Percentiles rank a stretch among this genome's conserved stretches.
These are phyloP conservation scores for Peromyscus maniculatus DNA, from an alignment of 2,113 vertebrate species.

Conservation along the genomic window DNA sequence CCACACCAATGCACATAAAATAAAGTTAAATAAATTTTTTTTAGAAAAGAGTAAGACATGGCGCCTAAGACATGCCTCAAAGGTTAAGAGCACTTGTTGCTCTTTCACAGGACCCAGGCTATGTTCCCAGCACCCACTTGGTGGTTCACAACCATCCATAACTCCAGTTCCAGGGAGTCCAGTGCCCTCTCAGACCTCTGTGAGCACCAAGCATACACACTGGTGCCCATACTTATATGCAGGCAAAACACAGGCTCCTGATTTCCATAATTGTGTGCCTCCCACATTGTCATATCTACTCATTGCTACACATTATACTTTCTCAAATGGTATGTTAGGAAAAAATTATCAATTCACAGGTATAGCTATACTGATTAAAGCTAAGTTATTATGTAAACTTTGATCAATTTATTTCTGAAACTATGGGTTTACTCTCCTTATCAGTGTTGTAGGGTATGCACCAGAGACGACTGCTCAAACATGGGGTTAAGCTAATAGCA, in stretches of 20 bases:
- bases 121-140: not conserved
- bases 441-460: not conserved
- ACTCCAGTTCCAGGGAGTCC: not conserved
- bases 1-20: no score
- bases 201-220: not conserved
- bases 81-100: not conserved
- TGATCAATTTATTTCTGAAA: slow-evolving; percentile 17
- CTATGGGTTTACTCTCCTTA: slow-evolving; percentile 31
- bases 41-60: not conserved
- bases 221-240: not conserved
- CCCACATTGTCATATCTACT: not conserved
- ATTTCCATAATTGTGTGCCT: not conserved
- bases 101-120: not conserved
- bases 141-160: not conserved
- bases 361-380: not conserved
- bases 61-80: not conserved
- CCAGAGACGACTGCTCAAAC: no score
- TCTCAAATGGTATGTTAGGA: not conserved
- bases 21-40: no score
- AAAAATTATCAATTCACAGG: not conserved
- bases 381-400: not conserved
- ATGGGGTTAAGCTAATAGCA: no score
- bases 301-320: not conserved
- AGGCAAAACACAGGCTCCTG: not conserved
- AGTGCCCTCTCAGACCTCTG: not conserved